phyloP scores from a whole-genome alignment of 1,140 invertebrate genomes.

The Asobara japonica region DNA sequence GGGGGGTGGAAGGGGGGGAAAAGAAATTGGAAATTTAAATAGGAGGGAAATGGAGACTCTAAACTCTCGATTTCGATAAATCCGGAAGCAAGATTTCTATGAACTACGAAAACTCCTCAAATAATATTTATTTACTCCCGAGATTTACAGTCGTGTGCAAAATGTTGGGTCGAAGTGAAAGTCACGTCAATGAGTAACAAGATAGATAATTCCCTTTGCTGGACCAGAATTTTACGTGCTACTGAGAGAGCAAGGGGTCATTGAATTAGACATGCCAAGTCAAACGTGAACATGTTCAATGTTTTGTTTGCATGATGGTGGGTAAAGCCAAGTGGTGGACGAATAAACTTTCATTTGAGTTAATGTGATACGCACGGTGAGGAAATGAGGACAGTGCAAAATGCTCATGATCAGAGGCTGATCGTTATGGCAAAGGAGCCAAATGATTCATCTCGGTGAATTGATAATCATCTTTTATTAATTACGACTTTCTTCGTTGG shows the following conservation, averaged over 20 bases:
- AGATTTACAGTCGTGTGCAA: neutral
- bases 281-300: neutral
- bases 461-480: slow-evolving; percentile 9
- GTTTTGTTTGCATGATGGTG: neutral
- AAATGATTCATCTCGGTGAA: neutral
- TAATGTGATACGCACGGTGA: neutral
- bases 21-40: neutral
- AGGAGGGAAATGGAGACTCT: neutral
- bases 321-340: neutral
- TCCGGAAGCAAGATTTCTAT: neutral
- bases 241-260: slow-evolving; percentile 33
- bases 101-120: neutral
- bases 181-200: neutral
- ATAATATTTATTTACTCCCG: slow-evolving; percentile 2
- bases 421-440: neutral
- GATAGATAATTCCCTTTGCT: slow-evolving; percentile 27
- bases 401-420: neutral
- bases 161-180: slow-evolving; percentile 22
- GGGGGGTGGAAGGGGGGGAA: neutral
- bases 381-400: slow-evolving; percentile 15
- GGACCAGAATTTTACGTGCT: slow-evolving; percentile 24
- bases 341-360: slow-evolving; percentile 26
- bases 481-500: slow-evolving; percentile 1
- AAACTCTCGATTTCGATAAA: slow-evolving; percentile 1
- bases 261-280: slow-evolving; percentile 24